Conservation (phyloP, 64 coral and sea anemone genomes). For the Acropora tenuis region DNA sequence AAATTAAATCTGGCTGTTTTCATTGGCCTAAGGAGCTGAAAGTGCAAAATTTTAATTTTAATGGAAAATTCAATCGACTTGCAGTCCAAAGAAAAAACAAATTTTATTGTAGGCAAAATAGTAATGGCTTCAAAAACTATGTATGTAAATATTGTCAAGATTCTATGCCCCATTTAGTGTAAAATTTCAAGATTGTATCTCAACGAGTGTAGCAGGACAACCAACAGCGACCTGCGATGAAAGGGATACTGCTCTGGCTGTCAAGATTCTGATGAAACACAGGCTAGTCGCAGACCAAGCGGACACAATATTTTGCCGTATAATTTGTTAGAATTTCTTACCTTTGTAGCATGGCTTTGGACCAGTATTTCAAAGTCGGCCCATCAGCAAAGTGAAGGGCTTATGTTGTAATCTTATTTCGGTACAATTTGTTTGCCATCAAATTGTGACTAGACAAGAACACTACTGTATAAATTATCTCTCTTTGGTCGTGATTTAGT, state of each 20-base stretch:
- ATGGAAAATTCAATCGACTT: background rate
- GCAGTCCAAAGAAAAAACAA: background rate
- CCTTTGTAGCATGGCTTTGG: background rate
- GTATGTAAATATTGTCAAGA: background rate
- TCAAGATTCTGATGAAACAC: background rate
- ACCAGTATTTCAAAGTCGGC: background rate
- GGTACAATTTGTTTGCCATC: slow-evolving; percentile 1
- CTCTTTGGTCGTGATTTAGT: background rate
- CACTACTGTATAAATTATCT: background rate
- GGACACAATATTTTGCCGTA: background rate
- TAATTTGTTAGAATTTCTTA: background rate
- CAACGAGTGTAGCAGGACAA: background rate
- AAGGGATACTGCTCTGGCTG: background rate
- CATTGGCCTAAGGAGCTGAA: background rate
- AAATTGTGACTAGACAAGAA: background rate
- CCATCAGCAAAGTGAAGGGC: background rate
- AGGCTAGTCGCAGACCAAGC: background rate
- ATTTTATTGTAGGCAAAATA: background rate
- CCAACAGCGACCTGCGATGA: background rate
- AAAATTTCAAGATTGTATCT: background rate
- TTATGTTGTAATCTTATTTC: background rate
- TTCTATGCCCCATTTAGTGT: background rate
- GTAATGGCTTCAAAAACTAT: background rate
- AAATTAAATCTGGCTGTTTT: background rate
- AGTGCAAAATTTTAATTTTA: slow-evolving; percentile 2